Conservation (phyloP, 2,113 vertebrate species). For the Canis aureus region DNA sequence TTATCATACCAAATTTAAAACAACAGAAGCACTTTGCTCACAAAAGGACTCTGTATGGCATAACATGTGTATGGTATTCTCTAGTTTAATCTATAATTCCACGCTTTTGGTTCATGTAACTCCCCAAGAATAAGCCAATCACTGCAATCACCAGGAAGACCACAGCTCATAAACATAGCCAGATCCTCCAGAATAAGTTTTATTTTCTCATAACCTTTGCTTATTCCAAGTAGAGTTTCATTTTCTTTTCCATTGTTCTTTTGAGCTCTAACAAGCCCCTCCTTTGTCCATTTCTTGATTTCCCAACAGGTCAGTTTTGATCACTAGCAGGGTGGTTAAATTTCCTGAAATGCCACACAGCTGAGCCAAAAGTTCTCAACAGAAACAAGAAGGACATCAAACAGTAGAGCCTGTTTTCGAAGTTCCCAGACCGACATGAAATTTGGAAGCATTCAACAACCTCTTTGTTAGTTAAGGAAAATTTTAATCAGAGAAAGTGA, state of each 20-base stretch:
- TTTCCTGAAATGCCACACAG: conserved; percentile 48
- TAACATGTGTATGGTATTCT: neutral
- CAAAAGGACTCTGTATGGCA: neutral
- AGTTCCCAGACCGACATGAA: neutral
- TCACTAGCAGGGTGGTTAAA: neutral
- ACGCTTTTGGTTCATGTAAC: neutral
- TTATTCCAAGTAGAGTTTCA: conserved; percentile 55
- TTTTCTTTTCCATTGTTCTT: conserved; percentile 59
- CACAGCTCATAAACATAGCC: neutral
- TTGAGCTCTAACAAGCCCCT: neutral
- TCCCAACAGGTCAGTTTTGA: conserved; percentile 21
- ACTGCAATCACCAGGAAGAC: neutral
- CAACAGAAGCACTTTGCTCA: neutral
- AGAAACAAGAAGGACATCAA: neutral
- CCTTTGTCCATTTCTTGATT: conserved; percentile 36
- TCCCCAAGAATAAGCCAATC: neutral
- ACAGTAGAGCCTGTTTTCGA: neutral
- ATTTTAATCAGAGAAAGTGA: neutral
- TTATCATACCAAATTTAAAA: conserved; percentile 6
- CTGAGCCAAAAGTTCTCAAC: conserved; percentile 26
- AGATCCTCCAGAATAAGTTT: neutral
- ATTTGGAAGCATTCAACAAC: neutral
- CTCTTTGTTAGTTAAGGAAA: neutral
- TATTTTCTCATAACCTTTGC: conserved; percentile 19
- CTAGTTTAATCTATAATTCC: neutral